A percentile compares a stretch with the other conserved stretches of the same genome.
Conservation (phyloP, 2,797 vertebrate genomes). For the Eulemur rubriventer region DNA sequence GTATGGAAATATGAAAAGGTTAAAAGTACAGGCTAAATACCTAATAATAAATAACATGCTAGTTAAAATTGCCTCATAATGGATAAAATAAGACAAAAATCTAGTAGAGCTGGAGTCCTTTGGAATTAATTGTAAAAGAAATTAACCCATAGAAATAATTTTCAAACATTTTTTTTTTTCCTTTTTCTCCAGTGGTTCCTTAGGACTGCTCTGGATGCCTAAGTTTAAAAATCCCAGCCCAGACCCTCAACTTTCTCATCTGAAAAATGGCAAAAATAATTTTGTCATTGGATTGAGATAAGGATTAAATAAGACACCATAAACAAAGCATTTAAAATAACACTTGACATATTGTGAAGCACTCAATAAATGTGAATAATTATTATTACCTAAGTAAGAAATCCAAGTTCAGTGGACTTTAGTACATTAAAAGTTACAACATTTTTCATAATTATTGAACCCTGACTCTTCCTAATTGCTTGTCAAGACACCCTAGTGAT, state of each 20-base stretch:
- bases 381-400: conserved; percentile 14
- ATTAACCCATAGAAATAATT: neutral
- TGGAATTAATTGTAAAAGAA: conserved; percentile 2
- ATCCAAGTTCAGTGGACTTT: neutral
- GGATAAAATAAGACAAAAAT: conserved; percentile 13
- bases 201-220: neutral
- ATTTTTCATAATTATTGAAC: neutral
- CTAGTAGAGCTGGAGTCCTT: neutral
- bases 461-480: neutral
- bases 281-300: neutral
- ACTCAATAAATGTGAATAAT: neutral
- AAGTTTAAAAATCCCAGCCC: neutral
- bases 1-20: neutral
- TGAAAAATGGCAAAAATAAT: conserved; percentile 25
- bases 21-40: neutral
- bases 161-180: neutral
- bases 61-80: neutral
- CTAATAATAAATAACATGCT: neutral
- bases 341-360: neutral
- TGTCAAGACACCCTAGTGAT: neutral
- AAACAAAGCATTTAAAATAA: conserved; percentile 22
- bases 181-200: neutral
- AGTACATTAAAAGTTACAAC: conserved; percentile 10
- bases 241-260: conserved; percentile 38
- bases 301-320: conserved; percentile 9